Base-by-base conservation (phyloP, 1,140 invertebrate species). In the Campoletis sonorensis region DNA sequence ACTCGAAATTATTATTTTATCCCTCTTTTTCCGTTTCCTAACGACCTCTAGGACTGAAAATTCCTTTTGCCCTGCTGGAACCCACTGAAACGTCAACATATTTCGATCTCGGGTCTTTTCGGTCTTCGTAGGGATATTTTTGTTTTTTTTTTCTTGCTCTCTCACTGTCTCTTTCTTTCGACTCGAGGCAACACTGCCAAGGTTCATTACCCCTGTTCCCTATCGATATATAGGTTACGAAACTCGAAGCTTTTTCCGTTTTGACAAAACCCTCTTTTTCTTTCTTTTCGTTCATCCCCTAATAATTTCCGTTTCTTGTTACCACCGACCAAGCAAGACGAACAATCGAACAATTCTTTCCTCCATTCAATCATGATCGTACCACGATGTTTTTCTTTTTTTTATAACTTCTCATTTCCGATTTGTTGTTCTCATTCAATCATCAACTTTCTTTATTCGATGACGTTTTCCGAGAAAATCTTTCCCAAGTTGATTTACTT, bases 211-310 rank as follows among this genome's bases (percentile, higher is more conserved):
- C 72, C 82, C 40, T 49, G 54, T 79, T 78, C 78, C 78, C 78
- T 49, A 71, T 68, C 64, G 79, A 80, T 81, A 79, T 84, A 79
- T 84, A 81, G 77, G 80, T 83, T 83, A 83, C 79, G 23, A 18
- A 70, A 30, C 23, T 27, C 13, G 58, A 30, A 8, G 37, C 10
- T 68, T 77, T n/a, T 76, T 68, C 72, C 37, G 18, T 81, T 54
- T 18, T 26, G 18, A 49, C 15, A 23, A 5, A 18, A 33, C 13
- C 8, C 13, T 54, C 45, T n/a, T 54, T 51, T 49, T 23, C 11
- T 15, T 26, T 26, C 72, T 71, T 26, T 67, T 67, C 37, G 3
- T 81, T 71, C 61, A 70, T 72, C 40, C 40, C 40, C 40, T 45
- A 45, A 45, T 13, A 45, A 45, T 45, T 45, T 45, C 40, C 40